These are phyloP conservation scores for Arvicanthis niloticus DNA, from an alignment of 2,113 vertebrate genomes.

Conservation along the genomic window DNA sequence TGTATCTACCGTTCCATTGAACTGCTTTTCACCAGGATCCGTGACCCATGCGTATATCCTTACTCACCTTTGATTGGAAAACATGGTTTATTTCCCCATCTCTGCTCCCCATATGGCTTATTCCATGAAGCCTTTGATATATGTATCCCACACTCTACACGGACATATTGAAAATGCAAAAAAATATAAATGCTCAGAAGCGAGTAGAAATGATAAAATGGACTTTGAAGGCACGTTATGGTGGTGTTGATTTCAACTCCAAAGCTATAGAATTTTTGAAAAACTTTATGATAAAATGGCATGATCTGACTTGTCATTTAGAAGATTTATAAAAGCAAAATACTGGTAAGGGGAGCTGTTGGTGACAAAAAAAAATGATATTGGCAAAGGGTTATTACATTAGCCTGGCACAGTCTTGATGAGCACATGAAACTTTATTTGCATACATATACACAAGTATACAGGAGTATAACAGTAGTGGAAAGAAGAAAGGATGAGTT, in stretches of 20 bases:
- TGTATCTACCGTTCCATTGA: background rate
- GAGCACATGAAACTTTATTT: background rate
- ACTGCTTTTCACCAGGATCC: background rate
- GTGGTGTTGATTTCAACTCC: background rate
- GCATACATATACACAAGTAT: background rate
- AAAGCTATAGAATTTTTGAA: background rate
- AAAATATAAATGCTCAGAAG: background rate
- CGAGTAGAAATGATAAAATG: background rate
- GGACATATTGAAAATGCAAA: background rate
- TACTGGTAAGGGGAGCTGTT: background rate
- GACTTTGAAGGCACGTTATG: background rate
- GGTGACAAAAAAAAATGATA: background rate
- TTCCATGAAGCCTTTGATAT: background rate
- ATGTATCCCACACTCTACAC: background rate
- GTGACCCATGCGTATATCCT: background rate
- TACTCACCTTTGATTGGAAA: background rate
- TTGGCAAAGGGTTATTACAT: no score
- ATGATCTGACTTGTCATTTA: constrained; percentile 8
- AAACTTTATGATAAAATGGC: background rate
- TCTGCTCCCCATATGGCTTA: background rate
- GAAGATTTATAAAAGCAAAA: background rate
- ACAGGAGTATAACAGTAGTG: background rate
- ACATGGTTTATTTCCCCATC: background rate
- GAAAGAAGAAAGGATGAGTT: background rate
- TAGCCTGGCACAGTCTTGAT: no score